Percentiles rank a stretch among this genome's conserved stretches.
Conservation (phyloP, 2,888 invertebrate species). For the Eurytoma californica region DNA sequence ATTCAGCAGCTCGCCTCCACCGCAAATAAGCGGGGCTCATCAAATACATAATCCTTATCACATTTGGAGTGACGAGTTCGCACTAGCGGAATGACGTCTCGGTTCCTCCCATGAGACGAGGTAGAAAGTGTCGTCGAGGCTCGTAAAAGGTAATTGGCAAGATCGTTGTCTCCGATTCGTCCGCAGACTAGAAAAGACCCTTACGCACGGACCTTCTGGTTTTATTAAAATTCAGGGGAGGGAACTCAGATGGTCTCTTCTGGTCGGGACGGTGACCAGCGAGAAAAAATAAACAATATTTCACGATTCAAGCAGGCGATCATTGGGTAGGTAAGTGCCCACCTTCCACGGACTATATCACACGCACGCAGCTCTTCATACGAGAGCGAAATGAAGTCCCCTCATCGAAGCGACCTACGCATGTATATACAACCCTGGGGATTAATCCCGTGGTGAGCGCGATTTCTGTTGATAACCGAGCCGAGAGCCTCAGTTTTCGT, state of each 20-base stretch:
- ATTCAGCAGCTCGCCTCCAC: too few relatives aligned
- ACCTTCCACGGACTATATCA: neutral
- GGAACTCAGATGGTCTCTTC: neutral
- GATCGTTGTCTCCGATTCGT: constrained; percentile 5
- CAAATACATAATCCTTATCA: constrained; percentile 3
- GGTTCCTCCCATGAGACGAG: neutral
- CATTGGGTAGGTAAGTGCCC: neutral
- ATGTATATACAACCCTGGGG: neutral
- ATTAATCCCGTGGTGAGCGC: constrained; percentile 9
- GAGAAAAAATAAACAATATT: constrained; percentile 23
- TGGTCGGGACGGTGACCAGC: neutral
- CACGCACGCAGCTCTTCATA: too few relatives aligned
- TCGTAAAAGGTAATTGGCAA: constrained; percentile 34
- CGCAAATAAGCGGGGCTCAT: neutral
- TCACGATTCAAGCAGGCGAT: neutral
- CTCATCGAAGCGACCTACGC: neutral
- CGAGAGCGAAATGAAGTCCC: too few relatives aligned
- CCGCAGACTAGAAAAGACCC: neutral
- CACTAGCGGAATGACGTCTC: neutral
- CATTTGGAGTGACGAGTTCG: neutral
- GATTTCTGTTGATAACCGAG: constrained; percentile 41
- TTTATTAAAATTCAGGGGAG: constrained; percentile 5
- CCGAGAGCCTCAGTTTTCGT: constrained; percentile 6
- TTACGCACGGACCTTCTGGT: neutral
- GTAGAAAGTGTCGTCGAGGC: neutral